Evolutionary conservation across 2,113 vertebrate species (phyloP).

Genomic region (Eptesicus fuscus): DNA sequence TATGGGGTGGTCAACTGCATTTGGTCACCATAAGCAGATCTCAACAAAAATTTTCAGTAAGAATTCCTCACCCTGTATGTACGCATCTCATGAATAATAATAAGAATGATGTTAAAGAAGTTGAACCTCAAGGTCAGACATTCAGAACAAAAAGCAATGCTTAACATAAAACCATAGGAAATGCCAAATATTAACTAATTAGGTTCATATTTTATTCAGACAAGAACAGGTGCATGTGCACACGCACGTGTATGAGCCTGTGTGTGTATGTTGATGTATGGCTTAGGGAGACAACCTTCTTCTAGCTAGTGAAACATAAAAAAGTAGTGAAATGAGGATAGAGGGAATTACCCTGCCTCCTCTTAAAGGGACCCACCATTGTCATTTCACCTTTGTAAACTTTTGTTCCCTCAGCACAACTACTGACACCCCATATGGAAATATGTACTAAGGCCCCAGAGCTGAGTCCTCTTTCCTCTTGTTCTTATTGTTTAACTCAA

Average conservation of each 20-base stretch:
- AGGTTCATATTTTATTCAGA: neutral
- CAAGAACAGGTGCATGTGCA: neutral
- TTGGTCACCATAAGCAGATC: slow-evolving; percentile 34
- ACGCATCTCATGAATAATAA: slow-evolving; percentile 48
- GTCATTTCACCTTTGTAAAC: neutral
- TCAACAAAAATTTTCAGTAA: slow-evolving; percentile 5
- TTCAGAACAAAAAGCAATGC: neutral
- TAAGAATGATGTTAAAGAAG: neutral
- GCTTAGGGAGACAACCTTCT: neutral
- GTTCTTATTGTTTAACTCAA: neutral
- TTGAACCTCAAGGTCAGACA: slow-evolving; percentile 15
- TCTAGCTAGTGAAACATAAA: neutral
- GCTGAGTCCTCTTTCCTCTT: neutral
- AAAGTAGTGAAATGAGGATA: neutral
- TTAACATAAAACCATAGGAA: neutral
- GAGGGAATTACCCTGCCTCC: neutral
- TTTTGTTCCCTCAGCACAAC: neutral
- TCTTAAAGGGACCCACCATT: neutral
- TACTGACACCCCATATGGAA: neutral
- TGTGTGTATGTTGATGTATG: neutral
- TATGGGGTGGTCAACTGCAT: neutral
- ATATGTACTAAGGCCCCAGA: neutral
- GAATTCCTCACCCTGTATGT: neutral
- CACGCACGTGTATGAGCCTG: neutral
- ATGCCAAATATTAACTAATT: slow-evolving; percentile 35